Conservation (phyloP, 2,888 invertebrate species). For the Metellina segmentata region DNA sequence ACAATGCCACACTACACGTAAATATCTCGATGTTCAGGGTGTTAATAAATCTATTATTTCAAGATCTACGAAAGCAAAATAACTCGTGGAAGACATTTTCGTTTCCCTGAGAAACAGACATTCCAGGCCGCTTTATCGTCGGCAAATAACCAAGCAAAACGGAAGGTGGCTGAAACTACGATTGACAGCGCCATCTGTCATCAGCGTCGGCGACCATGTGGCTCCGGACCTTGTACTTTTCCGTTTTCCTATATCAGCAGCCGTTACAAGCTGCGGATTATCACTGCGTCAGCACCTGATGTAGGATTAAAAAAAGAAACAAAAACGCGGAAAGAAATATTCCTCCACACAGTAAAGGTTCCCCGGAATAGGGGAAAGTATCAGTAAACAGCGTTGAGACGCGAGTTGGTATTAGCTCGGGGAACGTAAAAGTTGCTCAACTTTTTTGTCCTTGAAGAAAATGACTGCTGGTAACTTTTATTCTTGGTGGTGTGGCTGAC, state of each 20-base stretch:
- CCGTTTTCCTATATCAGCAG: slow-evolving; percentile 41
- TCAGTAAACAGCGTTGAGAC: neutral
- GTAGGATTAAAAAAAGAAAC: slow-evolving; percentile 12
- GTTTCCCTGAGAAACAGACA: neutral
- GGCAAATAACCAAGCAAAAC: slow-evolving; percentile 13
- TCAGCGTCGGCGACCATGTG: slow-evolving; percentile 29
- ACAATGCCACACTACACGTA: no score
- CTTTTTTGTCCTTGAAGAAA: neutral
- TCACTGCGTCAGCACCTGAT: slow-evolving; percentile 45
- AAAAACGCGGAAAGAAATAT: slow-evolving; percentile 25
- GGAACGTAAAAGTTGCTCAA: neutral
- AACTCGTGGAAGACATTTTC: no score
- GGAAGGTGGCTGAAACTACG: slow-evolving; percentile 39
- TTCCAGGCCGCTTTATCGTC: slow-evolving; percentile 21
- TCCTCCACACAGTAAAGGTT: neutral
- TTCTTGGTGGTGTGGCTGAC: no score
- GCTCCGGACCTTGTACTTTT: slow-evolving; percentile 15
- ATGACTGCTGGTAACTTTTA: no score
- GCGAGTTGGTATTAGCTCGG: neutral
- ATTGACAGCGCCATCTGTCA: slow-evolving; percentile 67
- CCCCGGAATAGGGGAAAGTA: neutral
- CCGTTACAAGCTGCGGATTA: slow-evolving; percentile 43
- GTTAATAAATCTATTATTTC: no score
- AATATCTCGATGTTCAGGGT: no score
- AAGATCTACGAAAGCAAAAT: no score